Evolutionary conservation across 2,888 invertebrate genomes (phyloP).

Genomic region (Mythimna lalbum): DNA sequence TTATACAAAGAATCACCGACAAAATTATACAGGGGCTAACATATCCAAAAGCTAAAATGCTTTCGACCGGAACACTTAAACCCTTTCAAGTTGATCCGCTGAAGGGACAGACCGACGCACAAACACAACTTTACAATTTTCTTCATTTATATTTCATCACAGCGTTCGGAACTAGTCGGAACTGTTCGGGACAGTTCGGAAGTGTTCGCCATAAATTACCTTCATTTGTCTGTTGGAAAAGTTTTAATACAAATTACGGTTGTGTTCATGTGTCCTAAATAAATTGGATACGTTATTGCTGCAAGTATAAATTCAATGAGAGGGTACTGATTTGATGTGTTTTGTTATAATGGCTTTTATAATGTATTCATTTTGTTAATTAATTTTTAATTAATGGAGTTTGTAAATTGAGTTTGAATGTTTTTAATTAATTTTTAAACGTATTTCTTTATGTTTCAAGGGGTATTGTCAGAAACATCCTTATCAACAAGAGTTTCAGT

Average conservation of each 20-base stretch:
- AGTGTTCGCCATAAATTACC: constrained; percentile 66
- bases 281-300: constrained; percentile 55
- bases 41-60: constrained; percentile 71
- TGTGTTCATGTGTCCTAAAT: constrained; percentile 56
- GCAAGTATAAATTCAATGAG: constrained; percentile 54
- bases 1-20: constrained; percentile 53
- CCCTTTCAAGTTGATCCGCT: constrained; percentile 72
- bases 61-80: constrained; percentile 72
- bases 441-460: constrained; percentile 1
- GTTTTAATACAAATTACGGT: constrained; percentile 67
- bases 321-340: constrained; percentile 51
- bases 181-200: constrained; percentile 52
- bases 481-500: background rate
- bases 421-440: constrained; percentile 20
- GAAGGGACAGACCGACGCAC: constrained; percentile 62
- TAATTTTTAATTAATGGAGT: constrained; percentile 40
- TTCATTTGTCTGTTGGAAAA: constrained; percentile 67
- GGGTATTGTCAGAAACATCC: background rate
- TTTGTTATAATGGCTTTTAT: constrained; percentile 57
- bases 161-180: constrained; percentile 55
- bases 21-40: constrained; percentile 67
- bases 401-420: constrained; percentile 38
- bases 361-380: constrained; percentile 50
- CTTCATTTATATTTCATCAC: constrained; percentile 76
- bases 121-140: constrained; percentile 75